These are phyloP conservation scores for Macropodus opercularis DNA, from an alignment of 2,797 vertebrate genomes.

Conservation along the genomic window DNA sequence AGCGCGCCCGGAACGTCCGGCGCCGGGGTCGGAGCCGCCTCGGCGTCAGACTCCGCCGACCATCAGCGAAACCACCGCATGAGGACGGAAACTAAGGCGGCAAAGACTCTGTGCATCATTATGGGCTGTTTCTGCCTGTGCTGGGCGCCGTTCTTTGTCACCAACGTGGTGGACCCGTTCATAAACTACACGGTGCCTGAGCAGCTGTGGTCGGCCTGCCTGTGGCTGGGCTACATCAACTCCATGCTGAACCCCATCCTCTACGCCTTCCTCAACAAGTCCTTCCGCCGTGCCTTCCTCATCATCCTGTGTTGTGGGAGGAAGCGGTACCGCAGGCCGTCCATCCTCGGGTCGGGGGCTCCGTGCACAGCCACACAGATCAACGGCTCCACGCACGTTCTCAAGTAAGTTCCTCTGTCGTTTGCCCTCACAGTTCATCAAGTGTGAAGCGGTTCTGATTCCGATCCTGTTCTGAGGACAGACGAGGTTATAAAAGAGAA, in stretches of 20 bases:
- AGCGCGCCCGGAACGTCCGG: slow-evolving; percentile 8
- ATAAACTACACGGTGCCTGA: slow-evolving; percentile 92
- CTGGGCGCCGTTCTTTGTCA: slow-evolving; percentile 98
- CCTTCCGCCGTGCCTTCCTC: slow-evolving; percentile 99
- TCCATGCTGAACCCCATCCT: slow-evolving; percentile 99
- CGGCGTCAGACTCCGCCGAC: slow-evolving; percentile 78
- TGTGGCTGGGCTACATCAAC: slow-evolving; percentile 99
- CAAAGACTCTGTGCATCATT: slow-evolving; percentile 97
- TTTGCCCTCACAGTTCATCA: no score
- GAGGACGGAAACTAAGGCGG: slow-evolving; percentile 96
- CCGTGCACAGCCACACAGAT: slow-evolving; percentile 93
- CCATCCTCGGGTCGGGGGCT: slow-evolving; percentile 86
- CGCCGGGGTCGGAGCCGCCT: slow-evolving; percentile 25
- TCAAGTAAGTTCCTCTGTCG: slow-evolving; percentile 93
- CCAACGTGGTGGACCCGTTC: slow-evolving; percentile 97
- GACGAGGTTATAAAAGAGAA: no score
- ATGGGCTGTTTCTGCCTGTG: slow-evolving; percentile 99
- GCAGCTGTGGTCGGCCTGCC: slow-evolving; percentile 93
- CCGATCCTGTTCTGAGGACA: no score
- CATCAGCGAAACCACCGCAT: slow-evolving; percentile 94
- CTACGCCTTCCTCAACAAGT: slow-evolving; percentile 99
- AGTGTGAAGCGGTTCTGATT: no score
- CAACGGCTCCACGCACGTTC: slow-evolving; percentile 94
- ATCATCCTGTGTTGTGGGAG: slow-evolving; percentile 98
- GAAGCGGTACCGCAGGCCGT: slow-evolving; percentile 90